Conservation (phyloP, 1,140 invertebrate genomes). For the Drepana arcuata region DNA sequence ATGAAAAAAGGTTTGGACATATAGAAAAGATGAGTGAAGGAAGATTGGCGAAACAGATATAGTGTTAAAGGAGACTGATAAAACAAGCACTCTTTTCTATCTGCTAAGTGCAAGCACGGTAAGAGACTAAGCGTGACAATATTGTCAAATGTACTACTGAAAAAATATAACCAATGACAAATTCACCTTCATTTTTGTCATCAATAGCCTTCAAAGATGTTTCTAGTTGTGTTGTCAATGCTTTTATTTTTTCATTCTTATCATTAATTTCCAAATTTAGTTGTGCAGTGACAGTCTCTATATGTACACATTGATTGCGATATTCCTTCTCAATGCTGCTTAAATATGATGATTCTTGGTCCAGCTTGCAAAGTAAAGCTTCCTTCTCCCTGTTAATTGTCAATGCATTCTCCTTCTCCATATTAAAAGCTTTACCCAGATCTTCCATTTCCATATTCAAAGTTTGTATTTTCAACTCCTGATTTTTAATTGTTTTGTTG, state of each 20-base stretch:
- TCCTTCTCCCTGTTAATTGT: conserved; percentile 17
- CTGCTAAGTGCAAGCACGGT: too few species aligned
- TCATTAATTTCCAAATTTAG: conserved; percentile 12
- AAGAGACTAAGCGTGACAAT: too few species aligned
- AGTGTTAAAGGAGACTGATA: too few species aligned
- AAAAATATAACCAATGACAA: too few species aligned
- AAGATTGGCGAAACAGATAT: too few species aligned
- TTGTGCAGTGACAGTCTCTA: conserved; percentile 13
- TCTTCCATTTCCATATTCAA: conserved; percentile 19
- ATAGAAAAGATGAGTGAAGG: too few species aligned
- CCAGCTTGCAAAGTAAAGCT: conserved; percentile 13
- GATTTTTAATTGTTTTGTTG: conserved; percentile 14
- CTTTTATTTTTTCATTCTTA: conserved; percentile 13
- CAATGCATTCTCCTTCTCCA: conserved; percentile 9
- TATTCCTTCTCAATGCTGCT: conserved; percentile 27
- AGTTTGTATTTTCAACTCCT: conserved; percentile 21
- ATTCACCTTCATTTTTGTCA: conserved; percentile 22
- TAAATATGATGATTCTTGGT: conserved; percentile 15
- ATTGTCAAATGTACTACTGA: not conserved
- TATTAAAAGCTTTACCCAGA: conserved; percentile 6
- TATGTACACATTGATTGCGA: conserved; percentile 17
- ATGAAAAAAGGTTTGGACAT: too few species aligned
- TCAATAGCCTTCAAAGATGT: conserved; percentile 9
- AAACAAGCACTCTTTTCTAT: too few species aligned
- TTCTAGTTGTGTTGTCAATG: conserved; percentile 12